Base-by-base conservation (phyloP, 2,888 invertebrate genomes). In the Adineta ricciae region DNA sequence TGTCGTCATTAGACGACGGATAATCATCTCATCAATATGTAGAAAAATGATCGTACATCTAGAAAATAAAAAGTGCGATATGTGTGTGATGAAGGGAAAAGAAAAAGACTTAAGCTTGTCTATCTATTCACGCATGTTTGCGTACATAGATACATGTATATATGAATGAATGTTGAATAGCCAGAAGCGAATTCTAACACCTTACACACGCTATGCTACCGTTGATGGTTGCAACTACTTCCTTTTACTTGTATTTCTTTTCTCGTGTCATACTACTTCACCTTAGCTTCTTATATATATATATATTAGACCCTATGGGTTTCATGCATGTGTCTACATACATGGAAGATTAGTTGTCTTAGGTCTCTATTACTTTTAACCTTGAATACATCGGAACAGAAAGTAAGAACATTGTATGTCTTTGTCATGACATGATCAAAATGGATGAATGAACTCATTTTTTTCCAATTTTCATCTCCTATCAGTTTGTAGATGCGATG, bases 1-100 rank as follows among this genome's bases (percentile, higher is more conserved):
- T 64, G 64, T 64, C 64, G 64, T 32, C 64, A 64, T 32, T 32
- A 64, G 64, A 64, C 64, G 64, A 64, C 64, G 64, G 64, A 64
- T 64, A 64, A 64, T 64, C 64, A 64, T 64, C 32, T 64, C 64
- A 32, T 64, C 32, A 64, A 36, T 64, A 32, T 64, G 27, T 64
- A 46, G 5, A 32, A 64, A 64, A 64, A 64, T 64, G 64, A 64
- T 64, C 27, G 64, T 64, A 64, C 64, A 64, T 64, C 64, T 64
- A 64, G 27, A 64, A 46, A 46, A 11, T 8, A 46, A 46, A n/a
- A n/a, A n/a, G n/a, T n/a, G n/a, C n/a, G n/a, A n/a, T n/a, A n/a
- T n/a, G 46, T 46, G 46, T 46, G 46, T 46, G 46, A 32, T 32
- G 64, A 64, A 16, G 32, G 4, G 19, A 32, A 64, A n/a, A 21